phyloP scores from a whole-genome alignment of 2,888 invertebrate species.

The Drosophila atripex region DNA sequence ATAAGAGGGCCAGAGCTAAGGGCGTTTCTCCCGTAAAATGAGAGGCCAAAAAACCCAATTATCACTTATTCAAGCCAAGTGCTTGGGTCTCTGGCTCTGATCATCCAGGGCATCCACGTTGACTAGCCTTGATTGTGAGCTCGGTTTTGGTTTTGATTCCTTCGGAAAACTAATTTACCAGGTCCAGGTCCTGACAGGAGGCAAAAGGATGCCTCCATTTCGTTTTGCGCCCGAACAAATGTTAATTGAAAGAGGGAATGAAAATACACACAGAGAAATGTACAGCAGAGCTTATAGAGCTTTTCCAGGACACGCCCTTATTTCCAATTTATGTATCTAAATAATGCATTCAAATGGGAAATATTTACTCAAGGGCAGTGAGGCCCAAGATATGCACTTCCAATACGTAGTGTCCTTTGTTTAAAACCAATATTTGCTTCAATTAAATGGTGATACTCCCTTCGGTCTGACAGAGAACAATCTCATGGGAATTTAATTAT shows the following conservation, averaged over 20 bases:
- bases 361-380: neutral
- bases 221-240: conserved; percentile 56
- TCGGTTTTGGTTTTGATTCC: conserved; percentile 34
- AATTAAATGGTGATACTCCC: conserved; percentile 1
- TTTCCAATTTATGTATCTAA: neutral
- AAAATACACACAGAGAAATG: neutral
- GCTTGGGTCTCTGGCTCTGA: conserved; percentile 16
- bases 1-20: conserved; percentile 17
- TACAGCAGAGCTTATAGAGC: neutral
- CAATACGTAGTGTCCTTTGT: neutral
- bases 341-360: neutral
- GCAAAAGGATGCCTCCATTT: conserved; percentile 6
- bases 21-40: conserved; percentile 40
- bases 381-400: neutral
- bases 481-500: neutral
- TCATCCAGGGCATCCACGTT: conserved; percentile 9
- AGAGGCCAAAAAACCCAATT: conserved; percentile 62
- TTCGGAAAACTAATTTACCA: conserved; percentile 41
- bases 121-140: conserved; percentile 14
- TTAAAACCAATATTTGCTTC: neutral
- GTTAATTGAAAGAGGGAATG: conserved; percentile 63
- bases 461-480: neutral
- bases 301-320: neutral
- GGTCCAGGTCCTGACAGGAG: conserved; percentile 10
- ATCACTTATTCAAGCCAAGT: conserved; percentile 61